Base-by-base conservation (phyloP, 2,888 invertebrate species). In the Gerosis bhagava region DNA sequence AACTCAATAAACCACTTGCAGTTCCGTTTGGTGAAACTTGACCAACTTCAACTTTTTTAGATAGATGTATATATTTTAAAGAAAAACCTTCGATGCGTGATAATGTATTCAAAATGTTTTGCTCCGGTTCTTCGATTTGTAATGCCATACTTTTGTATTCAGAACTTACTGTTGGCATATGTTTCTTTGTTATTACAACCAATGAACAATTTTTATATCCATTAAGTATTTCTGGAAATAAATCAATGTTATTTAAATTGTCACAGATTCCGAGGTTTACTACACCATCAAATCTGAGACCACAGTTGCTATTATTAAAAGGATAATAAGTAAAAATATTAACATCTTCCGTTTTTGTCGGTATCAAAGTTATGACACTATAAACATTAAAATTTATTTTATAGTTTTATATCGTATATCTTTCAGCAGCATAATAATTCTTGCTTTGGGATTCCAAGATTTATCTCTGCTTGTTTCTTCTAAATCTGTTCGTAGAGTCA, bases 301-400 rank as follows among this genome's bases (percentile, higher is more conserved):
- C 32, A 21, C 32, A 34, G 12, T 19, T 34, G n/a, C 21, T 34
- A 21, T 19, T 34, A 3, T 17, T 5, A 12, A 21, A 34, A 3
- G 32, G 32, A 5, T 5, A n/a, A 34, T 34, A 34, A 3, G 32
- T 34, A 34, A 11, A 21, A 1, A 34, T 21, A 34, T 19, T 34
- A 7, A 34, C n/a, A 31, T 8, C 17, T 17, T 8, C 10, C 7
- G n/a, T 34, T 19, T 6, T 5, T 8, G 6, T 12, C 7, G 10
- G 16, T 12, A 26, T 11, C 6, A 29, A 29, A 15, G 8, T 17
- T 29, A 40, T 5, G 10, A 31, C 40, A 4, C 7, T 31, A 7
- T 40, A 40, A 21, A 40, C 16, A 10, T 31, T 29, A 13, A 22
- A 40, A 6, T 31, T 6, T 10, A 40, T 2, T 10, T 32, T 19